phyloP scores from a whole-genome alignment of 1,140 invertebrate genomes.

The Hermetia illucens region DNA sequence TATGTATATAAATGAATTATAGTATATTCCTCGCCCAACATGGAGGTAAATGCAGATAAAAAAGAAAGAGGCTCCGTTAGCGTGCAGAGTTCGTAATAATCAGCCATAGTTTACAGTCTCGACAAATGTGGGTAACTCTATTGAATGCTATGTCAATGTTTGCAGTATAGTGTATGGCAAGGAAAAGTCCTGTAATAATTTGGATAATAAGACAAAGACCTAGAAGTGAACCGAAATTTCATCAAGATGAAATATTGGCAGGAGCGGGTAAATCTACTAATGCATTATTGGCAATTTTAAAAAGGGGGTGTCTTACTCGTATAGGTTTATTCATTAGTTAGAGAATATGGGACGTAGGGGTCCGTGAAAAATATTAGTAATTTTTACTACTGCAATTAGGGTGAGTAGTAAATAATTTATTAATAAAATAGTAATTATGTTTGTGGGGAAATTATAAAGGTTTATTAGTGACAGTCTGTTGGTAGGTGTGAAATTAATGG shows the following conservation, averaged over 20 bases:
- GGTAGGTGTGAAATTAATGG: conserved; percentile 12
- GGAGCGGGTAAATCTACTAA: conserved; percentile 39
- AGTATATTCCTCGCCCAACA: conserved; percentile 40
- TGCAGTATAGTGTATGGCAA: conserved; percentile 42
- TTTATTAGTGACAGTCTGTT: conserved; percentile 30
- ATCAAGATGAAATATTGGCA: conserved; percentile 35
- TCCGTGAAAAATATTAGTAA: conserved; percentile 29
- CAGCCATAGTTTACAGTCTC: conserved; percentile 40
- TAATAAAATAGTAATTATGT: conserved; percentile 31
- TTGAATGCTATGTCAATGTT: conserved; percentile 39
- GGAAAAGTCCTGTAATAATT: conserved; percentile 42
- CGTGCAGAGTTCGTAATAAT: conserved; percentile 39
- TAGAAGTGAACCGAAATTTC: conserved; percentile 41
- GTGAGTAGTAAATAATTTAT: conserved; percentile 36
- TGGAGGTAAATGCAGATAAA: conserved; percentile 38
- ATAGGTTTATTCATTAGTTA: conserved; percentile 33
- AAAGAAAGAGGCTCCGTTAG: conserved; percentile 39
- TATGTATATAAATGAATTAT: conserved; percentile 35
- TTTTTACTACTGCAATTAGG: conserved; percentile 33
- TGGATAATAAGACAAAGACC: conserved; percentile 42
- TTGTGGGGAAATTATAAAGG: conserved; percentile 31
- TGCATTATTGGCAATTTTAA: conserved; percentile 36
- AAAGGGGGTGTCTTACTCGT: conserved; percentile 29
- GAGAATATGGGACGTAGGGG: conserved; percentile 29
- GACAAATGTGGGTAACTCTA: conserved; percentile 37